Conservation (phyloP, 1,140 invertebrate genomes). For the Cylas formicarius region DNA sequence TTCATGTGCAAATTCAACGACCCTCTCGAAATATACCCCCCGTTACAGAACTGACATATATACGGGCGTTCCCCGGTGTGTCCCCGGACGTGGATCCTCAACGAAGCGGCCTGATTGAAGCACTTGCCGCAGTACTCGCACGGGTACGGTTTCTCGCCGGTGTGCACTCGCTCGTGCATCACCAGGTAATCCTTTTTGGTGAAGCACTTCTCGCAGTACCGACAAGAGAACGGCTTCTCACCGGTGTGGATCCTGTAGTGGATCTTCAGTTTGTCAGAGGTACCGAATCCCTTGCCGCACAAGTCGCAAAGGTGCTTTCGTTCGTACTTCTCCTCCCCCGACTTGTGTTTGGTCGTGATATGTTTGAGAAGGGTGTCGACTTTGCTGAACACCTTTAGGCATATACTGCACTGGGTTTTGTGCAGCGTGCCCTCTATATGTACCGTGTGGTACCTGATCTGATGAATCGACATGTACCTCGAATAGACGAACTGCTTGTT, state of each 20-base stretch:
- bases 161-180: constrained; percentile 51
- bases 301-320: constrained; percentile 36
- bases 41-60: constrained; percentile 34
- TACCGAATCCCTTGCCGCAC: constrained; percentile 47
- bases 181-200: constrained; percentile 49
- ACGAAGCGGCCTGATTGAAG: constrained; percentile 43
- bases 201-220: constrained; percentile 47
- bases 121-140: constrained; percentile 48
- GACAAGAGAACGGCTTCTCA: constrained; percentile 45
- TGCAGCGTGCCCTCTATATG: constrained; percentile 30
- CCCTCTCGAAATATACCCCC: constrained; percentile 30
- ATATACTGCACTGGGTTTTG: constrained; percentile 36
- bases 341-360: constrained; percentile 46
- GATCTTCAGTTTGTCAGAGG: constrained; percentile 52
- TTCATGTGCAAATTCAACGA: constrained; percentile 35
- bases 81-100: constrained; percentile 47
- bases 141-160: constrained; percentile 48
- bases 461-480: constrained; percentile 38
- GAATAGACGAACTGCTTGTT: constrained; percentile 47
- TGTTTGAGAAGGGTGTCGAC: constrained; percentile 46
- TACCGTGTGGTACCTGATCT: constrained; percentile 43
- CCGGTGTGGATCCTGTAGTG: constrained; percentile 55
- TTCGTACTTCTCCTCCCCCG: constrained; percentile 25
- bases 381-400: constrained; percentile 44
- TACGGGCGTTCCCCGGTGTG: constrained; percentile 38